Evolutionary conservation across 2,113 vertebrate genomes (phyloP).

Genomic region (Etia nguti): DNA sequence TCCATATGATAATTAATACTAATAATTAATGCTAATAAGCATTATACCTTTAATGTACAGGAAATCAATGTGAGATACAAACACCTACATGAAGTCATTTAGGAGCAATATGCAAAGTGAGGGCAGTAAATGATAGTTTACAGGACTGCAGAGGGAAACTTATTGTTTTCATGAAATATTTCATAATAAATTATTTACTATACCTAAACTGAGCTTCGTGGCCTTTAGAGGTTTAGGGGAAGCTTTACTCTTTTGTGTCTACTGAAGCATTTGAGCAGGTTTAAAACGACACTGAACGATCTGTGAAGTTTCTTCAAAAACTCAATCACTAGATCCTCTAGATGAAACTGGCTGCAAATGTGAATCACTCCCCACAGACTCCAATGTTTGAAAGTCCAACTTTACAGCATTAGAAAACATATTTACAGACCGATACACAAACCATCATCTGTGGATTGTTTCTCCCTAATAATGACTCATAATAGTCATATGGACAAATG

Average conservation of each 20-base stretch:
- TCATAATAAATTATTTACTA: not conserved
- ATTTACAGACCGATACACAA: not conserved
- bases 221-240: not conserved
- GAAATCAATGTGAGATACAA: not conserved
- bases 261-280: not conserved
- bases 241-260: not conserved
- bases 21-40: not conserved
- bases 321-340: not conserved
- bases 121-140: not conserved
- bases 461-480: fast-evolving
- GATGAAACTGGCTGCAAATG: not conserved
- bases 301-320: not conserved
- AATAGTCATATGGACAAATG: not conserved
- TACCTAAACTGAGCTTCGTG: not conserved
- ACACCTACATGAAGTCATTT: not conserved
- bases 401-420: not conserved
- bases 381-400: not conserved
- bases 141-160: not conserved
- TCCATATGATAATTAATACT: not conserved
- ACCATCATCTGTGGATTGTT: not conserved
- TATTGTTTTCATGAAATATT: not conserved
- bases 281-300: not conserved
- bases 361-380: not conserved
- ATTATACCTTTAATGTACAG: not conserved
- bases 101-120: not conserved